phyloP scores from a whole-genome alignment of 2,888 invertebrate species.

The Melolontha melolontha region DNA sequence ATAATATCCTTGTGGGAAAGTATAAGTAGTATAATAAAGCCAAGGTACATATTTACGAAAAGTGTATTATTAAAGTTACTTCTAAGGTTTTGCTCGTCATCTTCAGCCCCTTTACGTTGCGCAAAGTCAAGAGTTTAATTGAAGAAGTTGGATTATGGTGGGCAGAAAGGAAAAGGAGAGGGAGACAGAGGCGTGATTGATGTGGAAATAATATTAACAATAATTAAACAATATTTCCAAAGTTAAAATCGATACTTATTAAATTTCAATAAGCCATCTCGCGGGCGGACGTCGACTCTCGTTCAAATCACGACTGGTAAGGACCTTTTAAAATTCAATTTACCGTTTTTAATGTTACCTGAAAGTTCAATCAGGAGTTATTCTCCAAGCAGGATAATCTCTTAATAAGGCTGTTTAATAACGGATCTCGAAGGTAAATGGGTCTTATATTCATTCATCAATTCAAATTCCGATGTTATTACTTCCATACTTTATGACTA shows the following conservation, averaged over 20 bases:
- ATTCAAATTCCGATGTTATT: constrained; percentile 29
- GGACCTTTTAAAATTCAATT: constrained; percentile 28
- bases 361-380: constrained; percentile 31
- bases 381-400: constrained; percentile 21
- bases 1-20: neutral
- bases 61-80: constrained; percentile 2
- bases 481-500: constrained; percentile 26
- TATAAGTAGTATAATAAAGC: neutral
- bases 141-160: constrained; percentile 23
- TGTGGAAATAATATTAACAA: constrained; percentile 38
- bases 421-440: constrained; percentile 32
- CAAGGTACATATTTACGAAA: neutral
- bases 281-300: neutral
- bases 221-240: constrained; percentile 35
- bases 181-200: constrained; percentile 16
- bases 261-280: constrained; percentile 19
- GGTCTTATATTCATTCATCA: constrained; percentile 28
- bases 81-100: constrained; percentile 3
- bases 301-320: neutral
- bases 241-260: constrained; percentile 30
- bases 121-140: constrained; percentile 22
- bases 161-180: neutral
- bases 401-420: constrained; percentile 35
- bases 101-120: neutral
- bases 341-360: constrained; percentile 35